These are phyloP conservation scores for Menidia beryllina DNA, from an alignment of 2,113 vertebrate genomes.

Conservation along the genomic window DNA sequence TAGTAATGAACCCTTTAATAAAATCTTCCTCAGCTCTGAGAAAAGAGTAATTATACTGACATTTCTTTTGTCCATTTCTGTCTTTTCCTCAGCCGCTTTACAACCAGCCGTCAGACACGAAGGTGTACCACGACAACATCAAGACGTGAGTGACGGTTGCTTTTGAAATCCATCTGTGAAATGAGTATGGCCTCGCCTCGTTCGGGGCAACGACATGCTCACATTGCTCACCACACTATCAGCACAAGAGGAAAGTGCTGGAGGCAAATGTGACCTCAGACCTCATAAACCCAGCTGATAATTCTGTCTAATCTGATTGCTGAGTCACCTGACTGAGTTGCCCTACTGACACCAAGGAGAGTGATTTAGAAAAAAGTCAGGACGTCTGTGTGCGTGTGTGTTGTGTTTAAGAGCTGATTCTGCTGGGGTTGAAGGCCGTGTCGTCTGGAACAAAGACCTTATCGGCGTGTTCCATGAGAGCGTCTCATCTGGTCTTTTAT, in stretches of 20 bases:
- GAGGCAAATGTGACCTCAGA: constrained; percentile 22
- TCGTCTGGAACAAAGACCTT: constrained; percentile 48
- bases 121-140: constrained; percentile 99
- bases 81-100: constrained; percentile 88
- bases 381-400: not conserved
- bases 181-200: not conserved
- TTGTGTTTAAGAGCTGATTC: constrained; percentile 16
- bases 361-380: constrained; percentile 28
- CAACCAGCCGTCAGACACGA: constrained; percentile 98
- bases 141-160: constrained; percentile 91
- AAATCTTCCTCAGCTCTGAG: not conserved
- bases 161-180: not conserved
- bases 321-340: constrained; percentile 46
- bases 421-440: constrained; percentile 61
- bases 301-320: constrained; percentile 50
- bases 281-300: constrained; percentile 47
- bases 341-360: constrained; percentile 43
- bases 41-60: constrained; percentile 24
- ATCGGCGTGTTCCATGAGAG: constrained; percentile 58
- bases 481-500: constrained; percentile 54
- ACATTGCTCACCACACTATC: not conserved
- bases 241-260: constrained; percentile 9
- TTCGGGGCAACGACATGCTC: not conserved
- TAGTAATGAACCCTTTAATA: not conserved
- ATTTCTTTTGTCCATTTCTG: not conserved